Evolutionary conservation across 2,888 invertebrate genomes (phyloP).

Genomic region (Drosophila quasianomalipes): DNA sequence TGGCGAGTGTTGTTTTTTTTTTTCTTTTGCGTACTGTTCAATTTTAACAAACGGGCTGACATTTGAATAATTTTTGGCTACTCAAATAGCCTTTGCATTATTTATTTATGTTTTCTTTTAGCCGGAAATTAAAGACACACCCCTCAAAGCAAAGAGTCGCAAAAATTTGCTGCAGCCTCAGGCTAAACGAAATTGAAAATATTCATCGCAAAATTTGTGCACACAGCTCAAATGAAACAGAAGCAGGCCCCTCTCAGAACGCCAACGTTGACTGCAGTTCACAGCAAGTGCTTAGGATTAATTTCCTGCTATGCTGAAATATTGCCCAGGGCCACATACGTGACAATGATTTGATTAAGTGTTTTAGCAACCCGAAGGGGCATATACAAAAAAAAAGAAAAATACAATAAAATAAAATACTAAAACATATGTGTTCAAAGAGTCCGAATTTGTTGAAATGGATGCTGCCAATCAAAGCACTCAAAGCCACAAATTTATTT

Average conservation of each 20-base stretch:
- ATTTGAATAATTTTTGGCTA: conserved; percentile 62
- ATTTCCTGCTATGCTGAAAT: conserved; percentile 70
- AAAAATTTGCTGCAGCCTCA: conserved; percentile 56
- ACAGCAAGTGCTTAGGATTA: conserved; percentile 70
- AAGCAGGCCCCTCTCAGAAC: conserved; percentile 19
- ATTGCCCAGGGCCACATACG: conserved; percentile 58
- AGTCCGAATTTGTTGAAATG: not conserved
- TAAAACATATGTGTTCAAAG: not conserved
- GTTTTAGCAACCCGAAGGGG: conserved; percentile 6
- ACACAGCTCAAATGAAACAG: conserved; percentile 16
- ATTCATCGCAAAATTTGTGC: conserved; percentile 59
- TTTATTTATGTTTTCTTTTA: conserved; percentile 36
- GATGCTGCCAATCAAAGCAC: conserved; percentile 6
- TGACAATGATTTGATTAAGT: conserved; percentile 80
- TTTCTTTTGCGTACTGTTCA: conserved; percentile 20
- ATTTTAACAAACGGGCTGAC: conserved; percentile 62
- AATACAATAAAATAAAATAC: not conserved
- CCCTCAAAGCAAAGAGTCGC: conserved; percentile 35
- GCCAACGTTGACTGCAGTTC: conserved; percentile 55
- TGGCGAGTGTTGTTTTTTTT: not conserved
- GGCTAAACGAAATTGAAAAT: conserved; percentile 77
- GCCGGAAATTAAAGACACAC: conserved; percentile 72
- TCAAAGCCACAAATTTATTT: not conserved
- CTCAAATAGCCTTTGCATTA: conserved; percentile 57
- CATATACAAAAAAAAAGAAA: conserved; percentile 15